Percentiles rank a stretch among this genome's conserved stretches.
Conservation (phyloP, 1,140 invertebrate genomes). For the Lutraria rhynchaena region DNA sequence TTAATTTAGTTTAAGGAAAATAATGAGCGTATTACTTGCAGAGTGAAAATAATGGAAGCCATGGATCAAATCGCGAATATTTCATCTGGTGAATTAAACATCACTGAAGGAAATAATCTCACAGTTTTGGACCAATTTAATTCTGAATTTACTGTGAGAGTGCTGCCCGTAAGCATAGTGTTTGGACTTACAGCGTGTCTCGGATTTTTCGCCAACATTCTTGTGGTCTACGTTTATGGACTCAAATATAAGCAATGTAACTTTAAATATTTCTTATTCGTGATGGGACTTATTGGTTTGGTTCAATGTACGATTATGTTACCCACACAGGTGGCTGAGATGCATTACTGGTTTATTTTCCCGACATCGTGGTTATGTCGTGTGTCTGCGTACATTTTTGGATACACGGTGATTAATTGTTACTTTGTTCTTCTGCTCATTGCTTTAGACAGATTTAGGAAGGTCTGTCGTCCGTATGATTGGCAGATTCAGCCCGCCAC, state of each 20-base stretch:
- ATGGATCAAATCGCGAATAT: no score
- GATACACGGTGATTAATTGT: constrained; percentile 47
- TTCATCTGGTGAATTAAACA: no score
- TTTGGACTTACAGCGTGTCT: constrained; percentile 50
- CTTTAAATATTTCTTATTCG: constrained; percentile 55
- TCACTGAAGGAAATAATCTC: no score
- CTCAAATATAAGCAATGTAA: constrained; percentile 54
- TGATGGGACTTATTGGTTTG: constrained; percentile 42
- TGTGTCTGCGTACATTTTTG: constrained; percentile 45
- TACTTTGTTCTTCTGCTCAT: constrained; percentile 40
- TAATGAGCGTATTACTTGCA: no score
- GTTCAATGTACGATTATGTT: constrained; percentile 54
- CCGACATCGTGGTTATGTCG: constrained; percentile 56
- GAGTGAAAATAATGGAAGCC: no score
- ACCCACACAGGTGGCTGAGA: constrained; percentile 52
- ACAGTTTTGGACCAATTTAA: constrained; percentile 15
- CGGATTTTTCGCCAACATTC: constrained; percentile 39
- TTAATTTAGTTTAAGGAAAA: no score
- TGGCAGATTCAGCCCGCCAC: constrained; percentile 52
- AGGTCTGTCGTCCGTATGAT: constrained; percentile 51
- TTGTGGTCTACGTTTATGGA: constrained; percentile 51
- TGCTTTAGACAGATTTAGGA: constrained; percentile 51
- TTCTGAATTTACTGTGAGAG: constrained; percentile 21
- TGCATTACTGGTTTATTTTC: constrained; percentile 56
- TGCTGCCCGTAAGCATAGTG: constrained; percentile 44